phyloP scores from a whole-genome alignment of 2,888 invertebrate species.

The Stenotaenia linearis region DNA sequence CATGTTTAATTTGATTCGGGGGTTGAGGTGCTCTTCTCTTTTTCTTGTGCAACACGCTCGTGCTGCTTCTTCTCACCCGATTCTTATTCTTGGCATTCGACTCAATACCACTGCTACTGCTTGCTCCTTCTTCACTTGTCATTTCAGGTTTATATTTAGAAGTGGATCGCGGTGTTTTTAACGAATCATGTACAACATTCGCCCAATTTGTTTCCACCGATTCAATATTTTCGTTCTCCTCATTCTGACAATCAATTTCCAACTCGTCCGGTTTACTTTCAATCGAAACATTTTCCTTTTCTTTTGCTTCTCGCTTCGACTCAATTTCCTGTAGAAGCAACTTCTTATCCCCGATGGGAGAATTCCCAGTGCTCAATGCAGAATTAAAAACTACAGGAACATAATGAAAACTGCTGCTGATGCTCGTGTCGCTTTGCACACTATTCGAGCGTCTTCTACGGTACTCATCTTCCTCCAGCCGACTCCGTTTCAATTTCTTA shows the following conservation, averaged over 20 bases:
- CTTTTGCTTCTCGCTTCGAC: neutral
- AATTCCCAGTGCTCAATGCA: neutral
- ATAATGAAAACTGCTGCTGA: slow-evolving; percentile 37
- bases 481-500: neutral
- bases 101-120: neutral
- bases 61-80: neutral
- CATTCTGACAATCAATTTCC: neutral
- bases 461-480: neutral
- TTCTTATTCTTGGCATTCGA: neutral
- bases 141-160: neutral
- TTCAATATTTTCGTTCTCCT: neutral
- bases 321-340: neutral
- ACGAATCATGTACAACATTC: neutral
- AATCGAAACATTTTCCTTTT: neutral
- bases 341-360: neutral
- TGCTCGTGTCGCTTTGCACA: slow-evolving; percentile 35
- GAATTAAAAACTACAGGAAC: slow-evolving; percentile 31
- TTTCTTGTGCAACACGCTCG: slow-evolving; percentile 37
- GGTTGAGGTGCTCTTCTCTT: slow-evolving; percentile 41
- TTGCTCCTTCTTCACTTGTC: neutral
- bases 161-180: neutral
- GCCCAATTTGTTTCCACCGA: neutral
- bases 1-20: slow-evolving; percentile 38
- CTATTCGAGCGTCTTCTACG: slow-evolving; percentile 22
- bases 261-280: neutral